Conservation (phyloP, 1,140 invertebrate genomes). For the Lepidurus packardi region DNA sequence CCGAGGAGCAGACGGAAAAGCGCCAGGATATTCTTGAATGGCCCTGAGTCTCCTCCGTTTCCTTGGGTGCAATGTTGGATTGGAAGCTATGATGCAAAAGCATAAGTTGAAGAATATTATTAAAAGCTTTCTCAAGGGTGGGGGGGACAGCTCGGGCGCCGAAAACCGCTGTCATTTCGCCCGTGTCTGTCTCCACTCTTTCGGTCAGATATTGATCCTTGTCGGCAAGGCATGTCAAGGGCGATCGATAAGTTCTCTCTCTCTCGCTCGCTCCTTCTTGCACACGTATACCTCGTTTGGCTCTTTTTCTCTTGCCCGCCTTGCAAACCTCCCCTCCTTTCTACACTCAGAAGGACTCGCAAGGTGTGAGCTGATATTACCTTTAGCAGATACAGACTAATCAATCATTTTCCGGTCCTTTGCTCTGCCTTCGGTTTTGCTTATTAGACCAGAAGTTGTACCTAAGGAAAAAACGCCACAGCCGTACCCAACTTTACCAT, state of each 20-base stretch:
- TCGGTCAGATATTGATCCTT: slow-evolving; percentile 21
- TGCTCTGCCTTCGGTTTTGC: too few relatives aligned
- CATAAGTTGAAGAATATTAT: neutral
- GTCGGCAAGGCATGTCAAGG: slow-evolving; percentile 16
- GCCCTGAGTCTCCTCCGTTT: neutral
- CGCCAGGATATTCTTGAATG: slow-evolving; percentile 9
- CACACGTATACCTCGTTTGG: neutral
- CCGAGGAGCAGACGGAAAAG: neutral
- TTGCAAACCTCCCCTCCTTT: neutral
- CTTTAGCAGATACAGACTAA: too few relatives aligned
- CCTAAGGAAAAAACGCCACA: too few relatives aligned
- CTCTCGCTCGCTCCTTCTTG: neutral
- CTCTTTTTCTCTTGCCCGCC: neutral
- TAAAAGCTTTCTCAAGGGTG: neutral
- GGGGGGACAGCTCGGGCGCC: neutral
- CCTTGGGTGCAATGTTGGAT: neutral
- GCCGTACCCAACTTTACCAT: too few relatives aligned
- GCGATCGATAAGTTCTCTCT: neutral
- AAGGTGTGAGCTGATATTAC: too few relatives aligned
- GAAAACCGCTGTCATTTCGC: slow-evolving; percentile 4
- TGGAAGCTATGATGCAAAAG: neutral
- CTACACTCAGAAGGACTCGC: neutral
- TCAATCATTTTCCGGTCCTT: too few relatives aligned
- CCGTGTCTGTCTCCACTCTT: neutral
- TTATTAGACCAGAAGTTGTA: too few relatives aligned